These are phyloP conservation scores for Sinopyrophorus schimmeli DNA, from an alignment of 2,888 invertebrate genomes.

Conservation along the genomic window DNA sequence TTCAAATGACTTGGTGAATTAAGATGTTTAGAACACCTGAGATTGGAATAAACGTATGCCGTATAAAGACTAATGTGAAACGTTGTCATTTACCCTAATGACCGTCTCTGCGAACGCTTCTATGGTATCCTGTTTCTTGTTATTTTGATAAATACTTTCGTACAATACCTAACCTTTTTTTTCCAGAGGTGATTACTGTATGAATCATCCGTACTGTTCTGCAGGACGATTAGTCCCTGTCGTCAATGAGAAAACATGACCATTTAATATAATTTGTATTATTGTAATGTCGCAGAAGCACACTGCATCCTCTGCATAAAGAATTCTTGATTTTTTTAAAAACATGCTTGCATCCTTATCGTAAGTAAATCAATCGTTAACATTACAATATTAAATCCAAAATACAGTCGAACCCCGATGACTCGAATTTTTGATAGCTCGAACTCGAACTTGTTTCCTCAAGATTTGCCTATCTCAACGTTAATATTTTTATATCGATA, in stretches of 20 bases:
- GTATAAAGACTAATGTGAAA: slow-evolving; percentile 28
- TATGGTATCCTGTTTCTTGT: slow-evolving; percentile 28
- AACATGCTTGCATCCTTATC: too few relatives aligned
- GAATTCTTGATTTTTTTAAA: too few relatives aligned
- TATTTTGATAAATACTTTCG: slow-evolving; percentile 28
- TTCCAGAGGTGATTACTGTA: slow-evolving; percentile 22
- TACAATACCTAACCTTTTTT: slow-evolving; percentile 23
- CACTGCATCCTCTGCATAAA: too few relatives aligned
- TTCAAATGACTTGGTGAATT: slow-evolving; percentile 34
- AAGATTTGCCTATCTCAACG: too few relatives aligned
- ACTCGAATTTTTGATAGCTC: too few relatives aligned
- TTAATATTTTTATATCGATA: too few relatives aligned
- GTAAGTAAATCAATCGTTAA: too few relatives aligned
- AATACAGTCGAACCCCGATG: too few relatives aligned
- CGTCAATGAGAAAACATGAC: slow-evolving; percentile 27
- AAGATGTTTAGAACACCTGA: slow-evolving; percentile 37
- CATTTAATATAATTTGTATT: too few relatives aligned
- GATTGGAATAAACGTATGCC: slow-evolving; percentile 27
- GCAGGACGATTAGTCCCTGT: slow-evolving; percentile 26
- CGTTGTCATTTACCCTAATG: slow-evolving; percentile 33
- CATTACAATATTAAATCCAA: too few relatives aligned
- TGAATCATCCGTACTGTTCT: slow-evolving; percentile 16
- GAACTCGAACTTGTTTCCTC: too few relatives aligned
- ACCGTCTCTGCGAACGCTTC: slow-evolving; percentile 22
- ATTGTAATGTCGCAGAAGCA: too few relatives aligned